Evolutionary conservation across 2,888 invertebrate genomes (phyloP).

Genomic region (Phortica magna): DNA sequence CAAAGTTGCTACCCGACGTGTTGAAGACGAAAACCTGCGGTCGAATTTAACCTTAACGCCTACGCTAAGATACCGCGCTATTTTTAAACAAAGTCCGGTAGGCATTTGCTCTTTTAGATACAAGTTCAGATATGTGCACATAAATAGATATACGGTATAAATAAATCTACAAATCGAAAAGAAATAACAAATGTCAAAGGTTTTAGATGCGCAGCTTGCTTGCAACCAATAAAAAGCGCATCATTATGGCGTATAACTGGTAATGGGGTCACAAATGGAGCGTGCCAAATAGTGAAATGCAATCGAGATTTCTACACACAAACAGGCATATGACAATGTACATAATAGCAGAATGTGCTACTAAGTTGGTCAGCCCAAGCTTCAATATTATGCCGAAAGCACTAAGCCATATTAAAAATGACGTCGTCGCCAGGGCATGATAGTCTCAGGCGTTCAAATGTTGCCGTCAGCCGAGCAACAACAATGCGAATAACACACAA

Average conservation of each 20-base stretch:
- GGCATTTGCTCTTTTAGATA: no score
- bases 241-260: no score
- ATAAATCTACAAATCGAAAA: no score
- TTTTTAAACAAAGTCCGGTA: no score
- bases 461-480: constrained; percentile 7
- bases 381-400: not conserved
- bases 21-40: no score
- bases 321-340: not conserved
- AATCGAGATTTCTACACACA: not conserved
- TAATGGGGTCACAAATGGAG: constrained; percentile 34
- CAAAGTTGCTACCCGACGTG: no score
- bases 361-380: not conserved
- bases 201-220: no score
- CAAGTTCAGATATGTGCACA: constrained; percentile 9
- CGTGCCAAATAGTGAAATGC: constrained; percentile 3
- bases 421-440: not conserved
- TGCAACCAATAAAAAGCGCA: no score
- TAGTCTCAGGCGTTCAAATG: constrained; percentile 2
- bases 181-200: no score
- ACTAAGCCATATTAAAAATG: constrained; percentile 1
- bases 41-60: no score
- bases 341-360: constrained; percentile 21
- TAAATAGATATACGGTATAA: not conserved
- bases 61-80: no score
- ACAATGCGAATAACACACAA: constrained; percentile 5